Base-by-base conservation (phyloP, 2,888 invertebrate species). In the Tinea trinotella region DNA sequence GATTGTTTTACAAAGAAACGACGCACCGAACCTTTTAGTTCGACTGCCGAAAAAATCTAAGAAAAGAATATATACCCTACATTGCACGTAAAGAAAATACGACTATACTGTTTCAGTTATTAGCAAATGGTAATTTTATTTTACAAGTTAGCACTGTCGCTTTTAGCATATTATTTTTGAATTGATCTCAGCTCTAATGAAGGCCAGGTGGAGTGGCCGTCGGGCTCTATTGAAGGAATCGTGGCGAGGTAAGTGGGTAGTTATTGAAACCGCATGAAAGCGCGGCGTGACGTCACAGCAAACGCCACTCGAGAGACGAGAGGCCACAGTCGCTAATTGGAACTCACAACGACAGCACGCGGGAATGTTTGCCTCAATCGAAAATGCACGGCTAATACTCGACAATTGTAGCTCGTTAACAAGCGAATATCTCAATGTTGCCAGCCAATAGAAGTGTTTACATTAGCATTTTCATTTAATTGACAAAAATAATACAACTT, bases 391-490 rank as follows among this genome's bases (percentile, higher is more conserved):
- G 78, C 79, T 75, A 77, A 81, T 81, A 82, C 83, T 84, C 81
- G 75, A 83, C 71, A 75, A 75, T 76, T 84, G 79, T 83, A 66
- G 81, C 77, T 77, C 78, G 78, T 78, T 82, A 85, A 83, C 84
- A 81, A 84, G 79, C 76, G 76, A 74, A 66, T 76, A 72, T 68
- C 58, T 10, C 18, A 18, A 46, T 46, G 18, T 46, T 40, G 13
- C 40, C 15, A 40, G 7, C 13, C n/a, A n/a, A 40, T 40, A 6
- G 40, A 13, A 13, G 40, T 40, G 13, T 6, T 40, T 40, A 15
- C n/a, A 24, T 40, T 40, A 30, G 7, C 30, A 15, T 40, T 1
- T 9, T 24, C 7, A 15, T 40, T 40, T 15, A 40, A 40, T 40
- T 40, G 15, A 3, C 13, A 2, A 15, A n/a, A 35, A 35, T n/a